Percentiles rank a stretch among this genome's conserved stretches.
These are phyloP conservation scores for Erebia palarica DNA, from an alignment of 2,888 invertebrate species.

Conservation along the genomic window DNA sequence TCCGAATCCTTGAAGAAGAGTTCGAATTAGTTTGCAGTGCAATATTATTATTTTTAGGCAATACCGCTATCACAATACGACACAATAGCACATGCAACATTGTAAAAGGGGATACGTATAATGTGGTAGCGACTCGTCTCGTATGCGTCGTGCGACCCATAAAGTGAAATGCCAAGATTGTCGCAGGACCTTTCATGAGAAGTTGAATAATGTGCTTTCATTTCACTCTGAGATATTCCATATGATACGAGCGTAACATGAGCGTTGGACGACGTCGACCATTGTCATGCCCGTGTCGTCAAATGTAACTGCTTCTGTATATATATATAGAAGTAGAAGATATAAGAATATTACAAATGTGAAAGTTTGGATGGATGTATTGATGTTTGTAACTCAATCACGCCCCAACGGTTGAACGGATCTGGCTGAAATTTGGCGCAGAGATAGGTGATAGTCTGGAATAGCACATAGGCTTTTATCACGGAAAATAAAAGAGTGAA, in stretches of 20 bases:
- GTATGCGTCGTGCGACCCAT: slow-evolving; percentile 33
- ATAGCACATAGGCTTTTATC: too few relatives aligned
- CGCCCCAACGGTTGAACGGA: too few relatives aligned
- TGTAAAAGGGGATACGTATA: slow-evolving; percentile 7
- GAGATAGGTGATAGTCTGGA: too few relatives aligned
- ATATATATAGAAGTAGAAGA: too few relatives aligned
- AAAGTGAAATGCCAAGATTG: slow-evolving; percentile 38
- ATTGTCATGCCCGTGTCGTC: slow-evolving; percentile 9
- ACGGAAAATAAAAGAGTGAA: too few relatives aligned
- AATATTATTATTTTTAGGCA: neutral
- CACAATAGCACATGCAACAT: slow-evolving; percentile 5
- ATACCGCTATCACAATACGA: neutral
- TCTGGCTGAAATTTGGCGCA: too few relatives aligned
- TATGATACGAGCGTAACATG: slow-evolving; percentile 19
- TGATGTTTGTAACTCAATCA: too few relatives aligned
- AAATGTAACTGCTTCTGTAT: slow-evolving; percentile 4
- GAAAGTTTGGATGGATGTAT: too few relatives aligned
- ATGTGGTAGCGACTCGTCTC: slow-evolving; percentile 23
- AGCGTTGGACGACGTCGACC: slow-evolving; percentile 8
- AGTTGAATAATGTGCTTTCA: slow-evolving; percentile 36
- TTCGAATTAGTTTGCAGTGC: too few relatives aligned
- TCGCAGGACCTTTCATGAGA: slow-evolving; percentile 39
- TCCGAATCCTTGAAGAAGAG: too few relatives aligned
- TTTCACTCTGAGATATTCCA: slow-evolving; percentile 25
- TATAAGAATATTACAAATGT: too few relatives aligned